A percentile compares a stretch with the other conserved stretches of the same genome.
phyloP scores from a whole-genome alignment of 2,888 invertebrate genomes.

The Pteria penguin region DNA sequence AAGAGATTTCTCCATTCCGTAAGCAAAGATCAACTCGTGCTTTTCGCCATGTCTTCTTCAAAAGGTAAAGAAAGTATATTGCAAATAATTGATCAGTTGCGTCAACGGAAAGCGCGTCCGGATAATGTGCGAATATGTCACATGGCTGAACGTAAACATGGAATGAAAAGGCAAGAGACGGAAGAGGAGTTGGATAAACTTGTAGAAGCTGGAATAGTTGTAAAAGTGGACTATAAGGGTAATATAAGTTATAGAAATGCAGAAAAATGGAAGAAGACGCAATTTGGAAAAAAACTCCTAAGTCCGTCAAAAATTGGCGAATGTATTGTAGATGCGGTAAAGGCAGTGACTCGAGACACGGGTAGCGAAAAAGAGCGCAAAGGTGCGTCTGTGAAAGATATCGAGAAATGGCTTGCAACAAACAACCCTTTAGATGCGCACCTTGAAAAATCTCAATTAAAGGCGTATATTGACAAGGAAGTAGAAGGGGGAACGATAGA shows the following conservation, averaged over 20 bases:
- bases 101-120: constrained; percentile 90
- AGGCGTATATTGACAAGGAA: constrained; percentile 86
- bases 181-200: constrained; percentile 86
- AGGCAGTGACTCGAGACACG: constrained; percentile 48
- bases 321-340: constrained; percentile 62
- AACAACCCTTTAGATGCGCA: constrained; percentile 66
- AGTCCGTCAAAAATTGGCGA: constrained; percentile 64
- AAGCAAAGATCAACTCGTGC: too few species aligned
- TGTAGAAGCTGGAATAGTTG: constrained; percentile 87
- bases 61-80: constrained; percentile 86
- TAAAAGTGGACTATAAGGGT: constrained; percentile 92
- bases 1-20: too few species aligned
- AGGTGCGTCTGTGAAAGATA: constrained; percentile 65
- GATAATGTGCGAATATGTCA: constrained; percentile 91
- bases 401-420: constrained; percentile 70
- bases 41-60: constrained; percentile 63
- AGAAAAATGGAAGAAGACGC: constrained; percentile 82
- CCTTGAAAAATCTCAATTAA: constrained; percentile 79
- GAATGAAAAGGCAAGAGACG: constrained; percentile 84
- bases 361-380: constrained; percentile 33
- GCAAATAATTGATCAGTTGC: constrained; percentile 91
- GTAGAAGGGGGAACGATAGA: constrained; percentile 86
- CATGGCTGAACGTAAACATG: constrained; percentile 88
- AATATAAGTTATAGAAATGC: constrained; percentile 92
- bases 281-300: constrained; percentile 76